These are phyloP conservation scores for Parazoanthus swiftii DNA, from an alignment of 92 coral and sea anemone species.

Conservation along the genomic window DNA sequence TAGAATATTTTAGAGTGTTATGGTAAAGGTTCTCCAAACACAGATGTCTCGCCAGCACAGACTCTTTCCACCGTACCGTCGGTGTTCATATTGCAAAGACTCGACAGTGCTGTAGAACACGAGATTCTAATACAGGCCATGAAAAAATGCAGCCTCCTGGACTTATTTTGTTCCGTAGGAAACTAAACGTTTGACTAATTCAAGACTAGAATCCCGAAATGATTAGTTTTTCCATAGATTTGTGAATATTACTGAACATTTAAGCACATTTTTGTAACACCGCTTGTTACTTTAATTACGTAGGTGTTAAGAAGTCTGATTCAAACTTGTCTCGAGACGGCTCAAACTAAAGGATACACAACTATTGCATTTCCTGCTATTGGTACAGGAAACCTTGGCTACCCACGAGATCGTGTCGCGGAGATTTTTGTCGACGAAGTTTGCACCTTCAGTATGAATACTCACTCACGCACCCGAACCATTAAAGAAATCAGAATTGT, in stretches of 20 bases:
- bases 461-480: conserved; percentile 34
- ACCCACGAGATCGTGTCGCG: conserved; percentile 68
- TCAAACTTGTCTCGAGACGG: conserved; percentile 55
- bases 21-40: too few relatives aligned
- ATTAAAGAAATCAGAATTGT: conserved; percentile 68
- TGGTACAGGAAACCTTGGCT: conserved; percentile 77
- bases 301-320: conserved; percentile 30
- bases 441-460: conserved; percentile 50
- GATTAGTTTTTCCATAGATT: too few relatives aligned
- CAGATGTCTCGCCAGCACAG: too few relatives aligned
- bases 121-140: too few relatives aligned
- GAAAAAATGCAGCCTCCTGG: too few relatives aligned
- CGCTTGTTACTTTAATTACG: neutral
- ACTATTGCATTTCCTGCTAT: conserved; percentile 83
- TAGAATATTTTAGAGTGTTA: too few relatives aligned
- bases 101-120: too few relatives aligned
- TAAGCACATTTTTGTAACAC: neutral
- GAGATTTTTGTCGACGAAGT: conserved; percentile 63
- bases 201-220: too few relatives aligned
- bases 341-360: conserved; percentile 49
- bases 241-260: neutral
- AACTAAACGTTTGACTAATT: too few relatives aligned
- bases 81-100: too few relatives aligned
- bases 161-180: too few relatives aligned
- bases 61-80: too few relatives aligned